Conservation (phyloP, 2,888 invertebrate genomes). For the Hesperia comma region DNA sequence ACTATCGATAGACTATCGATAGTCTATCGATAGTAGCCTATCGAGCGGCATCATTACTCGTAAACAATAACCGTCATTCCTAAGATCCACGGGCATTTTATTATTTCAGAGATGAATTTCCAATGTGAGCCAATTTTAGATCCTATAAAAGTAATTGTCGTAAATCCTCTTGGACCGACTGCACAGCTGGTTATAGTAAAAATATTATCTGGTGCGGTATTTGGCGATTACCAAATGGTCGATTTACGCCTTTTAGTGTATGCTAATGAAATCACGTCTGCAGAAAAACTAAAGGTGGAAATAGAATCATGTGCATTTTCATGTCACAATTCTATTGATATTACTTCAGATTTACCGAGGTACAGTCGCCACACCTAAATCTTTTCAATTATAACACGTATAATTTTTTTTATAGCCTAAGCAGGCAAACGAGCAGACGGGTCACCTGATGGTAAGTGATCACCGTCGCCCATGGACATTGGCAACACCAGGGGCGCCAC, state of each 20-base stretch:
- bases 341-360: constrained; percentile 69
- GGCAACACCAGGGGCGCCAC: too few relatives aligned
- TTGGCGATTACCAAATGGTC: constrained; percentile 61
- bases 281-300: constrained; percentile 57
- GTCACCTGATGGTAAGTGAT: too few relatives aligned
- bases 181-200: constrained; percentile 60
- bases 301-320: constrained; percentile 61
- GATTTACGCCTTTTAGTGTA: constrained; percentile 66
- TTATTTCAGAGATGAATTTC: constrained; percentile 61
- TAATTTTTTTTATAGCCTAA: too few relatives aligned
- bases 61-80: not conserved
- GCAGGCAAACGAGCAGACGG: too few relatives aligned
- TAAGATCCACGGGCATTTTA: not conserved
- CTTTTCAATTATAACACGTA: too few relatives aligned
- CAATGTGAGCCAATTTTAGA: constrained; percentile 48
- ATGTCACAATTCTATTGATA: constrained; percentile 58
- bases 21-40: too few relatives aligned
- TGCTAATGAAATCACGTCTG: constrained; percentile 58
- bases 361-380: constrained; percentile 40
- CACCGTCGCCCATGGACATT: too few relatives aligned
- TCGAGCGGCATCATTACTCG: too few relatives aligned
- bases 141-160: constrained; percentile 63
- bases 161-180: constrained; percentile 62
- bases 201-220: constrained; percentile 65
- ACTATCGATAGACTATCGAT: too few relatives aligned